Evolutionary conservation across 2,797 vertebrate species (phyloP), one percentile per base, ranked within the genome.

Genomic region (Pipistrellus pipistrellus): DNA sequence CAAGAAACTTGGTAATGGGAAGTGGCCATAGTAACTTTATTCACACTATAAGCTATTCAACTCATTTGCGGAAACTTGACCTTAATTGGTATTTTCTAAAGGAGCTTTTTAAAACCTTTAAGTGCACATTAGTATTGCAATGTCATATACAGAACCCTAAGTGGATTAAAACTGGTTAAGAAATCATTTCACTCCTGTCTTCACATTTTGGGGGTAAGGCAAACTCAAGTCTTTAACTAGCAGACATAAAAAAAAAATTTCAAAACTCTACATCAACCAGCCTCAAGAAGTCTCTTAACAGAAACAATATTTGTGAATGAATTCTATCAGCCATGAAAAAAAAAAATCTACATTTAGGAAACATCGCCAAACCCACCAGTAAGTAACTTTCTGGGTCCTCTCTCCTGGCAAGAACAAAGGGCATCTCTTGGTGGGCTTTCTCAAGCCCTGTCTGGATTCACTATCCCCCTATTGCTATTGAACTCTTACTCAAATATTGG

Each of bases 291-390:
- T 68, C 76, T 55, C 84, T 77, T 38, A 77, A 13, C 73, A 91
- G 71, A 89, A 92, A 72, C n/a, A 71, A 91, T 17, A 76, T 80
- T 55, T 62, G 18, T 38, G 44, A 46, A 23, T 73, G 57, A 78
- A 73, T 14, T 73, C 62, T 35, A 44, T 13, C 20, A 46, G 8
- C 4, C 6, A 11, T 20, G 25, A 14, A 80, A 76, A 83, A 76
- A 83, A 80, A 76, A 83, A 64, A 44, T 8, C 38, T 71, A 68
- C 21, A 35, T 11, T 81, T 64, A 66, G n/a, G 9, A 68, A 80
- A 13, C 9, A 12, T 44, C 27, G 27, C 4, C 14, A 69, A 38
- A 30, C 15, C 38, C 38, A 53, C 1, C 17, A n/a, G 48, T 84
- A 57, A 80, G 51, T 66, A 69, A 77, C 14, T 85, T 68, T 23